These are phyloP conservation scores for Drosophila tristis DNA, from an alignment of 1,140 invertebrate genomes.

Conservation along the genomic window DNA sequence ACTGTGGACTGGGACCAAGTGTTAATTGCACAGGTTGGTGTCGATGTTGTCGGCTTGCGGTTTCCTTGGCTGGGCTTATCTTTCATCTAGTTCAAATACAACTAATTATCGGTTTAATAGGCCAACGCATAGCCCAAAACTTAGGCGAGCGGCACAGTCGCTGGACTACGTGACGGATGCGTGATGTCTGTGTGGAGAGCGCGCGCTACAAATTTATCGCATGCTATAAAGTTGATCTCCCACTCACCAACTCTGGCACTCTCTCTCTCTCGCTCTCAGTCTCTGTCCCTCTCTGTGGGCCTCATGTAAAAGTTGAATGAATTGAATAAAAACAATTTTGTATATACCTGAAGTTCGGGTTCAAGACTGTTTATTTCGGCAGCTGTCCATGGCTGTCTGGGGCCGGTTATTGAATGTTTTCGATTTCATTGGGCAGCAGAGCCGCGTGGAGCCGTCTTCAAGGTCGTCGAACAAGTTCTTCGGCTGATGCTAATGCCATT, in stretches of 20 bases:
- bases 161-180: conserved; percentile 58
- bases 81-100: conserved; percentile 43
- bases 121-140: conserved; percentile 38
- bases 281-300: conserved; percentile 34
- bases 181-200: conserved; percentile 33
- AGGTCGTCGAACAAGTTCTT: conserved; percentile 76
- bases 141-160: neutral
- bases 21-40: conserved; percentile 50
- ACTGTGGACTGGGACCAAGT: conserved; percentile 17
- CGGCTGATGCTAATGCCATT: conserved; percentile 36
- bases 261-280: neutral
- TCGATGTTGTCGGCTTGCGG: conserved; percentile 16
- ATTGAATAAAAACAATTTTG: conserved; percentile 51
- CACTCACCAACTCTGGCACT: neutral
- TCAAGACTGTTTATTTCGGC: conserved; percentile 74
- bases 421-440: conserved; percentile 66
- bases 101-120: conserved; percentile 55
- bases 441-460: conserved; percentile 39
- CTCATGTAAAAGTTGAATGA: conserved; percentile 78
- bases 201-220: conserved; percentile 41
- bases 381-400: conserved; percentile 40
- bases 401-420: conserved; percentile 68
- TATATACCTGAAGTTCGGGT: conserved; percentile 62
- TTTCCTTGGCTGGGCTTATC: conserved; percentile 47
- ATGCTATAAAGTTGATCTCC: conserved; percentile 42